Conservation (phyloP, 1,140 invertebrate genomes). For the Helicoverpa zea region DNA sequence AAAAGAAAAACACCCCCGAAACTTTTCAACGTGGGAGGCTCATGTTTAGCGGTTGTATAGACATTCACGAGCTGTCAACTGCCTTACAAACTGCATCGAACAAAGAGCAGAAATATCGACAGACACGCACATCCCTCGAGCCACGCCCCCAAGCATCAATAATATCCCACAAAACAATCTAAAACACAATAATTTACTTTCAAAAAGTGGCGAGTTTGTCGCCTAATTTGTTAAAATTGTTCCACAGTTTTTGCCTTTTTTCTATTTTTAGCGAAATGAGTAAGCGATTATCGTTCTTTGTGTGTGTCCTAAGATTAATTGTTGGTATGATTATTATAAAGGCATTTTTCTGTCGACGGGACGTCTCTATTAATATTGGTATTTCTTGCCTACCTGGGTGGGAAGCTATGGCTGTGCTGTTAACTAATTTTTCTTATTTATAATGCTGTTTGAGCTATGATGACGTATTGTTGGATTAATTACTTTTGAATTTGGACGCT, state of each 20-base stretch:
- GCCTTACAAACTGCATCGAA: not conserved
- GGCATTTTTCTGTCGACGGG: conserved; percentile 54
- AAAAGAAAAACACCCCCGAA: not conserved
- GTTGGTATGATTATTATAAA: conserved; percentile 64
- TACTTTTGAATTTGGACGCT: conserved; percentile 61
- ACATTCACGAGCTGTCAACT: not conserved
- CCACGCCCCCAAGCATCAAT: conserved; percentile 68
- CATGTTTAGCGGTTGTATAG: not conserved
- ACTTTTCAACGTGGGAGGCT: not conserved
- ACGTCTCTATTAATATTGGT: conserved; percentile 69
- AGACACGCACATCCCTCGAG: conserved; percentile 47
- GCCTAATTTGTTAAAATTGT: conserved; percentile 81
- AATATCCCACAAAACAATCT: conserved; percentile 63
- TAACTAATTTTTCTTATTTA: conserved; percentile 63
- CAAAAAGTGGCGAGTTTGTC: conserved; percentile 78
- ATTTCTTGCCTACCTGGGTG: conserved; percentile 65
- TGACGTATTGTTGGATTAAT: conserved; percentile 63
- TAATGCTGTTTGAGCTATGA: conserved; percentile 45
- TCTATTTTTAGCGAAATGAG: conserved; percentile 73
- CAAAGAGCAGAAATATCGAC: conserved; percentile 21
- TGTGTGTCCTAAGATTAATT: conserved; percentile 76
- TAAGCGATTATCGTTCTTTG: conserved; percentile 69
- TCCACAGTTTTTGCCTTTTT: conserved; percentile 52
- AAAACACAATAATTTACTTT: conserved; percentile 67
- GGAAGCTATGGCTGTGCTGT: conserved; percentile 65